Evolutionary conservation across 2,797 vertebrate species (phyloP).

Genomic region (Iguana delicatissima): DNA sequence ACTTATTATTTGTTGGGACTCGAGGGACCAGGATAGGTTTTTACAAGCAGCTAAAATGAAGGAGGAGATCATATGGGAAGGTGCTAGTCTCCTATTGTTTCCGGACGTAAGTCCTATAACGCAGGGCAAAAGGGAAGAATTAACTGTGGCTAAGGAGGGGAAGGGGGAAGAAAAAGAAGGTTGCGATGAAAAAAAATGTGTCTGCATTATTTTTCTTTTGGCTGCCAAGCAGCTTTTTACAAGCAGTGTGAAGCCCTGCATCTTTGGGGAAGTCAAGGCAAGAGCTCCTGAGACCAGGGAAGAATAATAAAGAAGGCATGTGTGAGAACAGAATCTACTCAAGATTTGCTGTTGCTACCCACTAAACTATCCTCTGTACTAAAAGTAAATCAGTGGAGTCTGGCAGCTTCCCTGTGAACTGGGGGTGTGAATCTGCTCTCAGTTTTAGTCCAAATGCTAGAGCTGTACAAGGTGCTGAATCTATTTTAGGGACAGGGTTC

Average conservation of each 20-base stretch:
- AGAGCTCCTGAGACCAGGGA: conserved; percentile 43
- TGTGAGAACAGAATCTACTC: background rate
- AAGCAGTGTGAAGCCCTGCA: conserved; percentile 61
- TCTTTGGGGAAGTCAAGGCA: conserved; percentile 52
- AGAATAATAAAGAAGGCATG: conserved; percentile 36
- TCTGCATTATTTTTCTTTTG: conserved; percentile 63
- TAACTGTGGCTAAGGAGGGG: conserved; percentile 65
- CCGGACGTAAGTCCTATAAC: conserved; percentile 74
- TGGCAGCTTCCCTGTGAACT: too few relatives aligned
- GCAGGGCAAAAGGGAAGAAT: conserved; percentile 77
- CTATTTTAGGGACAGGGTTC: too few relatives aligned
- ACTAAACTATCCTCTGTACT: background rate
- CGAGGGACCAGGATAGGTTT: conserved; percentile 70
- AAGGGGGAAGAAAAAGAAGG: background rate
- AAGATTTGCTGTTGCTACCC: background rate
- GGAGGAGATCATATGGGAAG: conserved; percentile 77
- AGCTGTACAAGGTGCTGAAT: too few relatives aligned
- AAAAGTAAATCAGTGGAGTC: background rate
- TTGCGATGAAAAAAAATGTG: conserved; percentile 64
- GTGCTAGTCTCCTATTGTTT: conserved; percentile 80
- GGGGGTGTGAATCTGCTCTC: too few relatives aligned
- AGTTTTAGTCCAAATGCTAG: too few relatives aligned
- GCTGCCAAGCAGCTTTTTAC: conserved; percentile 60
- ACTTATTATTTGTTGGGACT: conserved; percentile 71
- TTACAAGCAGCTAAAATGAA: conserved; percentile 74